phyloP scores from a whole-genome alignment of 2,888 invertebrate species.

The Parnassius apollo region DNA sequence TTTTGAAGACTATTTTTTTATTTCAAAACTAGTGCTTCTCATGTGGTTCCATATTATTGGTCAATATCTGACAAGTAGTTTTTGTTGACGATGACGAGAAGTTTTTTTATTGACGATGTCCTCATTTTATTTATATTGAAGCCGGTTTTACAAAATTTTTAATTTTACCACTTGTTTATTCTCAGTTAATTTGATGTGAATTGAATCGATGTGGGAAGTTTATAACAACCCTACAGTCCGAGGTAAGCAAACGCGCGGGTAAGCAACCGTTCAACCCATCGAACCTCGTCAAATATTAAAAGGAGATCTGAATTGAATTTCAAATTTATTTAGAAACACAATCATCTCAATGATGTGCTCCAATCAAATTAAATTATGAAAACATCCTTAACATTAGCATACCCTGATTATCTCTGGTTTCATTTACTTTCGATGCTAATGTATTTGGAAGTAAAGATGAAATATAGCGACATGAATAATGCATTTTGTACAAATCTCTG shows the following conservation, averaged over 20 bases:
- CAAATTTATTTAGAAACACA: constrained; percentile 41
- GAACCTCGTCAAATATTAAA: constrained; percentile 66
- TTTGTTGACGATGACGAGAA: no score
- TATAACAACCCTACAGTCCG: constrained; percentile 45
- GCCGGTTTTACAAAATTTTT: no score
- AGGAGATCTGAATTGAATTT: constrained; percentile 57
- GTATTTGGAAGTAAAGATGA: constrained; percentile 25
- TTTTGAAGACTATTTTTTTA: no score
- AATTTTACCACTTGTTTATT: not conserved
- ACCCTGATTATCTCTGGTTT: constrained; percentile 15
- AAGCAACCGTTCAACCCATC: constrained; percentile 52
- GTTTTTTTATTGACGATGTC: no score
- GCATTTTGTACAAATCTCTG: constrained; percentile 15
- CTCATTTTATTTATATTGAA: no score
- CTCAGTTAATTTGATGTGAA: not conserved
- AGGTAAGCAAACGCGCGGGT: constrained; percentile 36
- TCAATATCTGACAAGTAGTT: no score
- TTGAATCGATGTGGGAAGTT: constrained; percentile 4
- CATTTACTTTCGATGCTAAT: constrained; percentile 28
- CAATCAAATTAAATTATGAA: constrained; percentile 20
- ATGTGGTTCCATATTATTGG: no score
- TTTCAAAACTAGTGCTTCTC: no score
- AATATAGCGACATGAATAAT: constrained; percentile 27
- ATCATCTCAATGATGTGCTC: constrained; percentile 25
- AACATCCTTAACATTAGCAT: constrained; percentile 22